Evolutionary conservation across 2,888 invertebrate genomes (phyloP).

Genomic region (Hydrotaea cyrtoneurina): DNA sequence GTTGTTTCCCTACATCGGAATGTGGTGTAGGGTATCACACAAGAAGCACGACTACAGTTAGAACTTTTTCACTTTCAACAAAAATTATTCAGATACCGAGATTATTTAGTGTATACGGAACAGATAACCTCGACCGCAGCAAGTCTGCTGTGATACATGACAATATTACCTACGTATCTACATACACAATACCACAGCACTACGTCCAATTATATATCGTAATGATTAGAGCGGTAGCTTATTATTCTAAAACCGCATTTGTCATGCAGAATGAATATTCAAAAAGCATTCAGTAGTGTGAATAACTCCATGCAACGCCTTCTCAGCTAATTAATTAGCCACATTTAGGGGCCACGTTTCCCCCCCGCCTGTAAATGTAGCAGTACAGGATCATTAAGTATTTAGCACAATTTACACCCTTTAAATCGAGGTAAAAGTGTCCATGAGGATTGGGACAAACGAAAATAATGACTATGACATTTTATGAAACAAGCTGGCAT

Average conservation of each 20-base stretch:
- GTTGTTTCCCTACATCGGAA: too few species aligned
- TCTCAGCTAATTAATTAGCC: constrained; percentile 22
- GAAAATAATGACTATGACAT: constrained; percentile 63
- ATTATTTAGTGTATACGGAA: too few species aligned
- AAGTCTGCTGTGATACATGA: too few species aligned
- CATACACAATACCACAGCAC: too few species aligned
- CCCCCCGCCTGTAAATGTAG: background rate
- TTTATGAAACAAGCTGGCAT: constrained; percentile 44
- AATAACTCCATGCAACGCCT: background rate
- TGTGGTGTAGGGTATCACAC: too few species aligned
- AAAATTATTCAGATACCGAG: too few species aligned
- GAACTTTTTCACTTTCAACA: too few species aligned
- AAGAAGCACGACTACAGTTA: too few species aligned
- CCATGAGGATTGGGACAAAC: background rate
- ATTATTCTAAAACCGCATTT: background rate
- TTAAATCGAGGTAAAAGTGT: background rate
- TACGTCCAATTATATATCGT: too few species aligned
- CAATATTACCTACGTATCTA: too few species aligned
- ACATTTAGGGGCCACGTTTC: background rate
- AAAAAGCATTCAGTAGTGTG: background rate
- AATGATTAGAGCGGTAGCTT: too few species aligned
- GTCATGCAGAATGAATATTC: background rate
- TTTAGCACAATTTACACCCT: constrained; percentile 50
- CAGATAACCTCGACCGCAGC: too few species aligned
- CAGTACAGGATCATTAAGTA: constrained; percentile 39